Percentiles rank a stretch among this genome's conserved stretches.
Conservation (phyloP, 2,888 invertebrate species). For the Pilophorus perplexus region DNA sequence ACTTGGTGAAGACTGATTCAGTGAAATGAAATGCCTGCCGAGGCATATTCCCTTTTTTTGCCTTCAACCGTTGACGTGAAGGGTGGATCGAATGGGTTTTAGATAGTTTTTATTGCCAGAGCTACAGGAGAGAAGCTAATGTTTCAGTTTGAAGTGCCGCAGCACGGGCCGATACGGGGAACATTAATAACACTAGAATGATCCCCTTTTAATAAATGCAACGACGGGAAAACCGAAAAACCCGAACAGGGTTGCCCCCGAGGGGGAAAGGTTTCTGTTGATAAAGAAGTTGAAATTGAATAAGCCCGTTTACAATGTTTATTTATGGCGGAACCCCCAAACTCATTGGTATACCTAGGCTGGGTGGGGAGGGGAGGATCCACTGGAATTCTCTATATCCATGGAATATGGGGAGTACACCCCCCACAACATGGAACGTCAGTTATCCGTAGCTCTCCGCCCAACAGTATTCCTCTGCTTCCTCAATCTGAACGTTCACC, state of each 20-base stretch:
- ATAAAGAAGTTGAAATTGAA: slow-evolving; percentile 9
- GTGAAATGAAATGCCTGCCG: too few species aligned
- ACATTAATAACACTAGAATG: slow-evolving; percentile 6
- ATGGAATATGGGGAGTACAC: too few species aligned
- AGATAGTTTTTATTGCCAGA: background rate
- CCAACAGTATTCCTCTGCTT: background rate
- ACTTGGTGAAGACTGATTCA: too few species aligned
- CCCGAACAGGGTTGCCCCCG: background rate
- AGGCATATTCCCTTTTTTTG: too few species aligned
- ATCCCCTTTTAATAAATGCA: slow-evolving; percentile 9
- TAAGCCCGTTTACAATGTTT: slow-evolving; percentile 4
- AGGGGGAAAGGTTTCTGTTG: slow-evolving; percentile 1
- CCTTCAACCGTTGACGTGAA: background rate
- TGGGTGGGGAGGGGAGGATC: background rate
- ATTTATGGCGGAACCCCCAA: slow-evolving; percentile 8
- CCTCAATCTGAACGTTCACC: slow-evolving; percentile 8
- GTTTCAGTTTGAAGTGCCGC: background rate
- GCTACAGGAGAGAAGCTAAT: background rate
- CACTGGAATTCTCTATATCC: background rate
- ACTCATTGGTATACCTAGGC: background rate
- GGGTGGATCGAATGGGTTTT: background rate
- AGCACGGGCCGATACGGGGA: slow-evolving; percentile 6
- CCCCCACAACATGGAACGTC: background rate
- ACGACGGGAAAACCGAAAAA: background rate
- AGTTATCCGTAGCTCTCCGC: background rate